Evolutionary conservation across 2,113 vertebrate species (phyloP).

Genomic region (Mola mola): DNA sequence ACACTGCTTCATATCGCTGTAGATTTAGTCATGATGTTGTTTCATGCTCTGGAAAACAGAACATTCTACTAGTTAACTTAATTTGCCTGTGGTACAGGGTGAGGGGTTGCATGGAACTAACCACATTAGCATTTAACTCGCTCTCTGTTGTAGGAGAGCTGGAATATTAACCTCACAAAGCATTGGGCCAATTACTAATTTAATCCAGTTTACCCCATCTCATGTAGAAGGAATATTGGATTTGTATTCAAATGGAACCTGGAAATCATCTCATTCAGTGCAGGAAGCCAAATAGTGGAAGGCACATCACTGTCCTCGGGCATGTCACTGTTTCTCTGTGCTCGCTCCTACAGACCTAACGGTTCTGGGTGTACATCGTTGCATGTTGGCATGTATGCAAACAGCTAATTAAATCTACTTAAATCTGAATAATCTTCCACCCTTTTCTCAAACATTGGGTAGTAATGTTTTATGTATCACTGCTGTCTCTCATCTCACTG

Average conservation of each 20-base stretch:
- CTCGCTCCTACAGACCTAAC: constrained; percentile 39
- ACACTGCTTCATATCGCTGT: background rate
- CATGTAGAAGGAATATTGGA: constrained; percentile 44
- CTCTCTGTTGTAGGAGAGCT: constrained; percentile 31
- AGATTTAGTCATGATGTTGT: constrained; percentile 5
- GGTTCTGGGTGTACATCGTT: constrained; percentile 37
- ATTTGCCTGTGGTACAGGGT: constrained; percentile 50
- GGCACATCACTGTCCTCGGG: constrained; percentile 43
- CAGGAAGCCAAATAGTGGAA: constrained; percentile 40
- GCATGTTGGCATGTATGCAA: constrained; percentile 37
- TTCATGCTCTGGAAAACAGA: constrained; percentile 42
- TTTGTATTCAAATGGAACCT: constrained; percentile 63
- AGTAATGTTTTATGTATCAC: constrained; percentile 60
- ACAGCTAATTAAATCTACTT: constrained; percentile 49
- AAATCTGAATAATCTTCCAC: constrained; percentile 62
- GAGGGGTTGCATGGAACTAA: constrained; percentile 44
- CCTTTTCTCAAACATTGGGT: constrained; percentile 28
- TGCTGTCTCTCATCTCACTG: constrained; percentile 54
- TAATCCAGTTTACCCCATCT: constrained; percentile 49
- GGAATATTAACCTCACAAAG: constrained; percentile 65
- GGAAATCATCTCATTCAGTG: constrained; percentile 37
- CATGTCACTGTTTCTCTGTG: constrained; percentile 28
- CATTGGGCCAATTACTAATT: constrained; percentile 62
- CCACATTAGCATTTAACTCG: constrained; percentile 64
- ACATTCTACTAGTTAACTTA: constrained; percentile 40